A percentile compares a stretch with the other conserved stretches of the same genome.
Evolutionary conservation across 2,888 invertebrate species (phyloP).

Genomic region (Gastrophysa polygoni): DNA sequence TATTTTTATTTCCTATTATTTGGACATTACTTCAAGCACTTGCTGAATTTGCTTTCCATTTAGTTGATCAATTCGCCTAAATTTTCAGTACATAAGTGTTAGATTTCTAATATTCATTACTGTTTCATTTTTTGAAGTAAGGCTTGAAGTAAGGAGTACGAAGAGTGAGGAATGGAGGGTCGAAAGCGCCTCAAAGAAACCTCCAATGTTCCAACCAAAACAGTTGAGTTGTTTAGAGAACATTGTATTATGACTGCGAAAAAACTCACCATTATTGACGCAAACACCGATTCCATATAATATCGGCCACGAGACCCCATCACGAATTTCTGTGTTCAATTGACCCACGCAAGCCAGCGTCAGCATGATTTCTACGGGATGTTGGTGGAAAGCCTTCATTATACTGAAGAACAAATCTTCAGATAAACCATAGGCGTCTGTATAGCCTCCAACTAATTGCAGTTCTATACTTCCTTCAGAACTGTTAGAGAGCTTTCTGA

Average conservation of each 20-base stretch:
- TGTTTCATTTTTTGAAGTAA: too few species aligned
- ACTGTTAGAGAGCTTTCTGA: constrained; percentile 83
- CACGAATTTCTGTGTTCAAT: constrained; percentile 82
- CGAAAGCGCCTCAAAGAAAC: too few species aligned
- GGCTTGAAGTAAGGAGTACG: too few species aligned
- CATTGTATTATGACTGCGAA: too few species aligned
- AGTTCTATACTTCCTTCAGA: constrained; percentile 88
- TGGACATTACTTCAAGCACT: too few species aligned
- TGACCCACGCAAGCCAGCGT: constrained; percentile 91
- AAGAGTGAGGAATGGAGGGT: too few species aligned
- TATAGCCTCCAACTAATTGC: constrained; percentile 90
- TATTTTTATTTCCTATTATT: too few species aligned
- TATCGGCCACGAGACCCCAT: constrained; percentile 82
- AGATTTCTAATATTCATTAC: too few species aligned
- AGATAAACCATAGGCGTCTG: constrained; percentile 83
- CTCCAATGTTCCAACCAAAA: neutral
- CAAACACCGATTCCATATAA: constrained; percentile 90
- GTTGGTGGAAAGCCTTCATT: constrained; percentile 88
- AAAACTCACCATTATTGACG: constrained; percentile 82
- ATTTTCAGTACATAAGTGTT: too few species aligned
- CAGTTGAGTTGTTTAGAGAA: too few species aligned
- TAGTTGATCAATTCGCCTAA: too few species aligned
- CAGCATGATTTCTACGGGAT: constrained; percentile 84
- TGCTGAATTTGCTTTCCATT: too few species aligned
- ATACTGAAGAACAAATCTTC: constrained; percentile 88